phyloP scores from a whole-genome alignment of 2,113 vertebrate species.

The Cyrtonyx montezumae region DNA sequence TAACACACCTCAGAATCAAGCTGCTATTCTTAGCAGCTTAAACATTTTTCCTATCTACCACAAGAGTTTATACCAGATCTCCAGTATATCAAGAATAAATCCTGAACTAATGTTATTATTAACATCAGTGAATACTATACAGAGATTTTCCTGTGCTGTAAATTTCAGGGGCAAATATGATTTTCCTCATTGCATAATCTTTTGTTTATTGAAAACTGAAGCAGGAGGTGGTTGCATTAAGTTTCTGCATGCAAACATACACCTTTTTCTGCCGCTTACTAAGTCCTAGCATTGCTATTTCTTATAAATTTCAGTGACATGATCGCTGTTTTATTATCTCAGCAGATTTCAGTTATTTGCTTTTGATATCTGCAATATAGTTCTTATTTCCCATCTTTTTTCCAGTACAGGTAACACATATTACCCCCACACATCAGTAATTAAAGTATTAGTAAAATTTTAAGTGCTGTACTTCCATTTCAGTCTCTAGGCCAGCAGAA shows the following conservation, averaged over 20 bases:
- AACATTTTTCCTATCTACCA: not conserved
- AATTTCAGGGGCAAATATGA: not conserved
- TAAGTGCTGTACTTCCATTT: not conserved
- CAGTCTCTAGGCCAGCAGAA: not conserved
- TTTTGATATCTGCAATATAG: not conserved
- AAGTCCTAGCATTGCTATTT: not conserved
- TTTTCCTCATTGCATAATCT: not conserved
- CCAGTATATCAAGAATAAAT: not conserved
- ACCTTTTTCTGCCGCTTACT: not conserved
- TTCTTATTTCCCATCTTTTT: not conserved
- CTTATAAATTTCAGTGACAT: not conserved
- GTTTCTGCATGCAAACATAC: rapidly evolving
- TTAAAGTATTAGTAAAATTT: not conserved
- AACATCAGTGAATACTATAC: not conserved
- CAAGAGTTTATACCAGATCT: not conserved
- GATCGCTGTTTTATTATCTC: not conserved
- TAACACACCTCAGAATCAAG: not conserved
- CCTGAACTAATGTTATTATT: not conserved
- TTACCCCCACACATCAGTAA: not conserved
- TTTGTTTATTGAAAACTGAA: not conserved
- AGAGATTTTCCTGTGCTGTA: not conserved
- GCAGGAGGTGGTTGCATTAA: not conserved
- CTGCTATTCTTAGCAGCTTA: not conserved
- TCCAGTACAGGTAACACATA: not conserved
- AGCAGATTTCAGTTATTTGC: not conserved